These are phyloP conservation scores for Elaphurus davidianus DNA, from an alignment of 2,113 vertebrate species.

Conservation along the genomic window DNA sequence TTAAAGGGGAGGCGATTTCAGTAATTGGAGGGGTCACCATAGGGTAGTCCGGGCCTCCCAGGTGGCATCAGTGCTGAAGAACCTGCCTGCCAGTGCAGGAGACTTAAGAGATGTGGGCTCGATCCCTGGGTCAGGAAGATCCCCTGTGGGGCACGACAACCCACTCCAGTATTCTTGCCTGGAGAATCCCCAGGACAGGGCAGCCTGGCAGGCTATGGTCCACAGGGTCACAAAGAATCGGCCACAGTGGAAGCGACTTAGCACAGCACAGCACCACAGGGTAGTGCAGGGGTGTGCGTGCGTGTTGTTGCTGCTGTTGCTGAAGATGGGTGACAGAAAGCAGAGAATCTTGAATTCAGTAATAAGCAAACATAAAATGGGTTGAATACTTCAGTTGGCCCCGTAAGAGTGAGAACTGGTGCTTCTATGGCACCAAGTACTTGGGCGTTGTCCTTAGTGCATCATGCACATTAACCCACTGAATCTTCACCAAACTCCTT, in stretches of 20 bases:
- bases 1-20: neutral
- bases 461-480: neutral
- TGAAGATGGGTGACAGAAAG: neutral
- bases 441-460: neutral
- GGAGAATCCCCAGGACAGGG: neutral
- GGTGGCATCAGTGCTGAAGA: neutral
- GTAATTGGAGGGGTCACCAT: neutral
- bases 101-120: neutral
- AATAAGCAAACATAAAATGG: neutral
- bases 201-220: neutral
- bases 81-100: neutral
- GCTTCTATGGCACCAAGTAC: neutral
- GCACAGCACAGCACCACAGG: neutral
- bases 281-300: neutral
- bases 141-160: neutral
- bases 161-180: neutral
- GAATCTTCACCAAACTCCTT: neutral
- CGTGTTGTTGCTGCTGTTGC: neutral
- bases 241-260: neutral
- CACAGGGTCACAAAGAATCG: neutral
- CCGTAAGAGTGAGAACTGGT: neutral
- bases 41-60: neutral
- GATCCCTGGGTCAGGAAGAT: neutral
- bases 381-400: neutral
- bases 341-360: neutral